Evolutionary conservation across 2,888 invertebrate species (phyloP).

Genomic region (Aleiodes testaceus): DNA sequence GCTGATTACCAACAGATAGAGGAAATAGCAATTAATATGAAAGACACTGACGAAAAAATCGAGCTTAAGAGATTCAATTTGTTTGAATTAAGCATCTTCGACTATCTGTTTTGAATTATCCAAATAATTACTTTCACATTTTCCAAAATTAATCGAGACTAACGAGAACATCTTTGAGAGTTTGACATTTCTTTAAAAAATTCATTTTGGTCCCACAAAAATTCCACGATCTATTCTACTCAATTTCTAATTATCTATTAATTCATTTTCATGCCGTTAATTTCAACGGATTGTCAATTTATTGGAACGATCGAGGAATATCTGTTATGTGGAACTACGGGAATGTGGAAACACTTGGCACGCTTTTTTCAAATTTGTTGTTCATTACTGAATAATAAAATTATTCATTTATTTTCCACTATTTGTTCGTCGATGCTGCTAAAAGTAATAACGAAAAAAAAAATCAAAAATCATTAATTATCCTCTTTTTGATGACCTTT

Average conservation of each 20-base stretch:
- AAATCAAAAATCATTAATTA: no score
- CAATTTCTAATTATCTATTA: neutral
- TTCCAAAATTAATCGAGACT: slow-evolving; percentile 21
- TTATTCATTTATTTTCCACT: no score
- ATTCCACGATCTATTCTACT: slow-evolving; percentile 51
- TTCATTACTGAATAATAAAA: neutral
- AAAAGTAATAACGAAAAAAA: no score
- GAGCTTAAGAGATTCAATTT: neutral
- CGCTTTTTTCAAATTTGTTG: slow-evolving; percentile 13
- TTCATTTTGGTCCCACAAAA: slow-evolving; percentile 58
- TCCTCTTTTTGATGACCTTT: no score
- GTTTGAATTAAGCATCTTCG: neutral
- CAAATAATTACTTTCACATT: no score
- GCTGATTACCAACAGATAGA: no score
- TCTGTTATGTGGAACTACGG: slow-evolving; percentile 47
- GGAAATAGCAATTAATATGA: neutral
- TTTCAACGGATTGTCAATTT: neutral
- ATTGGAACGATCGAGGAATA: slow-evolving; percentile 45
- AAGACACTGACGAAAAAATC: neutral
- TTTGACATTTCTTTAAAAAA: neutral
- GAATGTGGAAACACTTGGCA: slow-evolving; percentile 51
- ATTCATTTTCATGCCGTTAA: neutral
- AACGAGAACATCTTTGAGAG: neutral
- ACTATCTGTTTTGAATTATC: neutral
- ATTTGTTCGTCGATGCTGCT: no score